Evolutionary conservation across 2,113 vertebrate genomes (phyloP), one percentile per base, ranked within the genome.

Genomic region (Siphamia tubifer): DNA sequence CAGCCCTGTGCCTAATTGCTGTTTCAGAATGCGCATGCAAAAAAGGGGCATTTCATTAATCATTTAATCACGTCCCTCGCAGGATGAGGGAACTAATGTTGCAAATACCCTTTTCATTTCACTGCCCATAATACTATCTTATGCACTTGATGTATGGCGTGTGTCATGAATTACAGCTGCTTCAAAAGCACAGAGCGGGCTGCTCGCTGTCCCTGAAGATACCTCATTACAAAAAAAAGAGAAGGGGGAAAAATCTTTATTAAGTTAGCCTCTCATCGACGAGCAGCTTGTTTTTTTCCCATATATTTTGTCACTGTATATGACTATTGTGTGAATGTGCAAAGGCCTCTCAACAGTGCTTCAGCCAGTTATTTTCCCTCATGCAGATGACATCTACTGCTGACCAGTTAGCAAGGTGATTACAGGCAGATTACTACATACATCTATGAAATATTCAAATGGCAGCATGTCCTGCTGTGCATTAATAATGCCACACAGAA

Each of bases 41-140:
- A 94, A 82, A 68, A 72, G 93, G 94, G 92, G 95, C 93, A 96
- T 97, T 98, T 97, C 98, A 99, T 99, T 98, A 98, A 99, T 99
- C 98, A 99, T 99, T 98, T 99, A 99, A 99, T 99, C 98, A 98
- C 92, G 95, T 98, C 94, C 94, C 95, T 98, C 38, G 92, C 94
- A 98, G 96, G 96, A 97, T 89, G 95, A 95, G 95, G 94, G 95
- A 98, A 96, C 96, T 98, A 99, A 98, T 98, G 96, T 98, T 98
- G 95, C 96, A 98, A 98, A 98, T 98, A 98, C 95, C 94, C 95
- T 98, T 99, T 98, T 98, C 96, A 96, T 98, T 95, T 94, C 95
- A 97, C 94, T 96, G 95, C 94, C 94, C 94, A 96, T 95, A 97
- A 98, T 95, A 94, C 95, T 96, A 96, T 96, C 94, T 94, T 94